Percentiles rank a stretch among this genome's conserved stretches.
Evolutionary conservation across 92 coral and sea anemone genomes (phyloP).

Genomic region (Ricordea florida): DNA sequence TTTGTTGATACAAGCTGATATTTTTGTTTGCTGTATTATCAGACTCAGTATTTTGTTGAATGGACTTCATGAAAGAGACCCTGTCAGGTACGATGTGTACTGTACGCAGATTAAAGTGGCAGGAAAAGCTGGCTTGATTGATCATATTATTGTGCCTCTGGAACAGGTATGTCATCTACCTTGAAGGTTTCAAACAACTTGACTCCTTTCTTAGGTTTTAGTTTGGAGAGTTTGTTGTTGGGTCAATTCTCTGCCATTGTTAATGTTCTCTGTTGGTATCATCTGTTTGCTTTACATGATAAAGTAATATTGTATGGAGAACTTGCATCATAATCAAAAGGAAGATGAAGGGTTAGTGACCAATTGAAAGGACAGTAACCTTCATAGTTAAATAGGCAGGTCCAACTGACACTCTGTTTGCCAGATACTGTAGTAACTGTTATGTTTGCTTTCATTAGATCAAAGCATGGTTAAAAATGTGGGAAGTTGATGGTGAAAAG

Average conservation of each 20-base stretch:
- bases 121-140: conserved; percentile 79
- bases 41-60: conserved; percentile 84
- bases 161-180: conserved; percentile 62
- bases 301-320: background rate
- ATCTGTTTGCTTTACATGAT: too few species aligned
- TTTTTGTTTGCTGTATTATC: too few species aligned
- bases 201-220: too few species aligned
- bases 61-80: conserved; percentile 89
- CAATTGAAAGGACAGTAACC: background rate
- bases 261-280: too few species aligned
- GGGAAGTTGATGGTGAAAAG: conserved; percentile 82
- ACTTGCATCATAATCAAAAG: background rate
- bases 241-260: too few species aligned
- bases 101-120: conserved; percentile 84
- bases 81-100: conserved; percentile 88
- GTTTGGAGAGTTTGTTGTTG: background rate
- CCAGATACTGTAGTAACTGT: background rate
- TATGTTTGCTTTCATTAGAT: conserved; percentile 23
- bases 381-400: background rate
- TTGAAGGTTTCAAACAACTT: too few species aligned
- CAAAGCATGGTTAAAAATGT: conserved; percentile 75
- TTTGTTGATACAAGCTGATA: too few species aligned
- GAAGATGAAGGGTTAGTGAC: background rate
- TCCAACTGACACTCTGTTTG: background rate
- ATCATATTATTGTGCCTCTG: conserved; percentile 69